Conservation (phyloP, 2,797 vertebrate genomes). For the Nasua narica region DNA sequence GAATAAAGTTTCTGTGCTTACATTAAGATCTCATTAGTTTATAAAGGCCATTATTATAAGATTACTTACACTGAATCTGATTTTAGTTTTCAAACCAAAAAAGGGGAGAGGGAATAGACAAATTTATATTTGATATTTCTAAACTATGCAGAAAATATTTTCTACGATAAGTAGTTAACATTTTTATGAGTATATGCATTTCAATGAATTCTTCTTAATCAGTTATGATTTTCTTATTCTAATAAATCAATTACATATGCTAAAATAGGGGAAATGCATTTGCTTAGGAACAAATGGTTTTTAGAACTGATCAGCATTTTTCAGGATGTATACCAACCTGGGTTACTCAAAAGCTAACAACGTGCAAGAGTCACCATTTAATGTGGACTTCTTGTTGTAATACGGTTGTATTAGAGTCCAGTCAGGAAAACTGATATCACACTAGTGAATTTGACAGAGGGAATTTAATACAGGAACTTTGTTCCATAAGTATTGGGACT, state of each 20-base stretch:
- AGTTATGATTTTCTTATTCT: background rate
- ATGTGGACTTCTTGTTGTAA: background rate
- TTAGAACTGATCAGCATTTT: background rate
- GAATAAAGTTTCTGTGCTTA: background rate
- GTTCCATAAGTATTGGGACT: background rate
- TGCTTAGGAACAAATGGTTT: background rate
- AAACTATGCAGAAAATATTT: background rate
- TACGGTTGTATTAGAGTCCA: background rate
- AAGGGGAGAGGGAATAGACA: background rate
- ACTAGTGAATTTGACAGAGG: background rate
- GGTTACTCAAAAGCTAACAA: background rate
- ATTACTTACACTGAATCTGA: constrained; percentile 1
- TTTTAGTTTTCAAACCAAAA: constrained; percentile 36
- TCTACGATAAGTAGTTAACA: background rate
- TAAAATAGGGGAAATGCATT: background rate
- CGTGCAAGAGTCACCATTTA: background rate
- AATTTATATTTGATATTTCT: background rate
- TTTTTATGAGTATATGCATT: background rate
- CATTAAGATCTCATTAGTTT: background rate
- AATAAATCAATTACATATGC: background rate
- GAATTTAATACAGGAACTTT: background rate
- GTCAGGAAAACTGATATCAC: background rate
- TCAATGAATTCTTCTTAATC: background rate
- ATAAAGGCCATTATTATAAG: background rate
- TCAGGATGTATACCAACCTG: background rate